A percentile compares a stretch with the other conserved stretches of the same genome.
Evolutionary conservation across 2,113 vertebrate species (phyloP).

Genomic region (Damaliscus lunatus): DNA sequence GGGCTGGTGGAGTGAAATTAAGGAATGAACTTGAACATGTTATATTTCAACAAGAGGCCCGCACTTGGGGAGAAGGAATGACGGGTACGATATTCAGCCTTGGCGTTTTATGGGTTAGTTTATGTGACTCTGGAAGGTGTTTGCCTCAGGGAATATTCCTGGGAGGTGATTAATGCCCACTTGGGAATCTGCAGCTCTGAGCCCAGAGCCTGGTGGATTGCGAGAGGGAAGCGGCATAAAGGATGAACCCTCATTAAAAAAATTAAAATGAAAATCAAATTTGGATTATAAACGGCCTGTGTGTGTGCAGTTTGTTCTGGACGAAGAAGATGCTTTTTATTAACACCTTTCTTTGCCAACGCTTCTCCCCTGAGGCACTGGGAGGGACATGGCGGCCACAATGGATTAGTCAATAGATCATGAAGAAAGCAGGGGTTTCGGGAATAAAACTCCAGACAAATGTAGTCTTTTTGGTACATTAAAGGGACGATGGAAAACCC

Average conservation of each 20-base stretch:
- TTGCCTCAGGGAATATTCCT: conserved; percentile 47
- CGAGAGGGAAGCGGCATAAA: neutral
- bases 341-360: neutral
- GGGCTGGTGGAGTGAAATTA: neutral
- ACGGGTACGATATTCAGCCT: neutral
- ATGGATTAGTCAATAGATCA: conserved; percentile 12
- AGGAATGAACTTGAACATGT: neutral
- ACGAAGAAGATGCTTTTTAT: conserved; percentile 10
- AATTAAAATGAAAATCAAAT: conserved; percentile 61
- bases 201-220: neutral
- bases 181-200: conserved; percentile 14
- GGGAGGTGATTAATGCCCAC: conserved; percentile 40
- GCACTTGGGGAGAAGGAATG: neutral
- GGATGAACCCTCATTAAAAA: conserved; percentile 60
- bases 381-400: neutral
- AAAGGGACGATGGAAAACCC: neutral
- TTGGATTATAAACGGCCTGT: conserved; percentile 15
- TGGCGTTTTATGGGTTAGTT: conserved; percentile 36
- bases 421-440: neutral
- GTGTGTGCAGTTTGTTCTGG: neutral
- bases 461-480: neutral
- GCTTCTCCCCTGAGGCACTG: neutral
- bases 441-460: conserved; percentile 5
- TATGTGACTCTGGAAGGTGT: neutral
- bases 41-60: neutral